phyloP scores from a whole-genome alignment of 2,797 vertebrate species.

The Strix occidentalis region DNA sequence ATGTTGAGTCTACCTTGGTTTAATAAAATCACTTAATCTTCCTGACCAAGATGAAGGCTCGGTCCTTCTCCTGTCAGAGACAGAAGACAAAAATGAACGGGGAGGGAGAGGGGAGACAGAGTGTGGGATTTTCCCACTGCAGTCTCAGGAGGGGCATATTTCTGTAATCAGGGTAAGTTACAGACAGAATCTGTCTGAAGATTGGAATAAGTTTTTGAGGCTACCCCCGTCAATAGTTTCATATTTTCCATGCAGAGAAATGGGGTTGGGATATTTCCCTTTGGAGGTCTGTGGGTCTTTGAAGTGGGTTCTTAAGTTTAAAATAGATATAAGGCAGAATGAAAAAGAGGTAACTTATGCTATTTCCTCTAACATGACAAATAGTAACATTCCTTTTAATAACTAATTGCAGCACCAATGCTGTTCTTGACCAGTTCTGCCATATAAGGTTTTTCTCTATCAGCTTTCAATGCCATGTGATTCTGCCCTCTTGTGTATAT shows the following conservation, averaged over 20 bases:
- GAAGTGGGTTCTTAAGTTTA: not conserved
- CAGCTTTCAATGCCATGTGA: not conserved
- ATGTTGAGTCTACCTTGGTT: not conserved
- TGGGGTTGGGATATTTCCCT: not conserved
- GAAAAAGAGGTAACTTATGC: not conserved
- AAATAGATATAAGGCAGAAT: not conserved
- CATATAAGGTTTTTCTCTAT: not conserved
- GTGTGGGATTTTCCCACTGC: not conserved
- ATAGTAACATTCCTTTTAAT: not conserved
- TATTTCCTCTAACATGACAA: not conserved
- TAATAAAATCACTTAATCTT: conserved; percentile 8
- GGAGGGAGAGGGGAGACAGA: not conserved
- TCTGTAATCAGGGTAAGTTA: not conserved
- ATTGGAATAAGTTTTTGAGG: not conserved
- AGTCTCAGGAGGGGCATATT: not conserved
- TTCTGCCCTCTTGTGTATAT: not conserved
- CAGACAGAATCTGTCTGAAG: not conserved
- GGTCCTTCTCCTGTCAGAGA: not conserved
- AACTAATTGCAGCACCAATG: not conserved
- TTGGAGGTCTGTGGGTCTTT: not conserved
- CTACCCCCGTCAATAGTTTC: not conserved
- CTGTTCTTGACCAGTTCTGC: not conserved
- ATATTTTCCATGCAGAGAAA: conserved; percentile 3
- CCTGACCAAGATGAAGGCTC: not conserved
- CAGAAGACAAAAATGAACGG: not conserved